These are phyloP conservation scores for Progne subis DNA, from an alignment of 2,113 vertebrate species.

Conservation along the genomic window DNA sequence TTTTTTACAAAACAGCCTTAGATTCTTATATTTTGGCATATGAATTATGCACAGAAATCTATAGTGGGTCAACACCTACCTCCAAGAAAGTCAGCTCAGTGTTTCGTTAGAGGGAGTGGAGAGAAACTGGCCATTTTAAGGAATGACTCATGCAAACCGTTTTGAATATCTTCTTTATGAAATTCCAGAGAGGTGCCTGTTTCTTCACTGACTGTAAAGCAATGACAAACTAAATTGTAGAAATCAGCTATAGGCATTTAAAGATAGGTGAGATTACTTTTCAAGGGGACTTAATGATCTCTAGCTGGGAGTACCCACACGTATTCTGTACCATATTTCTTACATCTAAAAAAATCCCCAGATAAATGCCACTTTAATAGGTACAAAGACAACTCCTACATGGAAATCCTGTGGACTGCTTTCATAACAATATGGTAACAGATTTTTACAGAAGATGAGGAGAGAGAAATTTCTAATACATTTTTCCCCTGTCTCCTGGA, in stretches of 20 bases:
- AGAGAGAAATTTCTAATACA: neutral
- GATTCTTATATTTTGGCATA: neutral
- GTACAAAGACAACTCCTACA: neutral
- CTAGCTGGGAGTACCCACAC: neutral
- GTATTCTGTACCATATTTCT: neutral
- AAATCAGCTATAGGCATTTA: neutral
- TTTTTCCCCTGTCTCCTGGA: neutral
- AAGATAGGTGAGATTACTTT: neutral
- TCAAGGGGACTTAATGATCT: neutral
- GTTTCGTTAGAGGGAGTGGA: neutral
- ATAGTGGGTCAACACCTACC: neutral
- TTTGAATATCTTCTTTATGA: neutral
- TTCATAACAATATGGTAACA: neutral
- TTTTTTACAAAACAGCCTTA: neutral
- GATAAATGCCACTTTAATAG: neutral
- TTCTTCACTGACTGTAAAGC: neutral
- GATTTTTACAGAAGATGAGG: neutral
- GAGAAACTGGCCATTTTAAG: neutral
- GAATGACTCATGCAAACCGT: fast-evolving
- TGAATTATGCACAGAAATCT: neutral
- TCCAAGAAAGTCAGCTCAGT: neutral
- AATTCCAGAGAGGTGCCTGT: neutral
- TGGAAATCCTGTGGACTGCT: neutral
- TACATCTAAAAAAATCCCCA: fast-evolving
- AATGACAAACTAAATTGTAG: neutral